Base-by-base conservation (phyloP, 2,888 invertebrate genomes). In the Stenichneumon culpator region DNA sequence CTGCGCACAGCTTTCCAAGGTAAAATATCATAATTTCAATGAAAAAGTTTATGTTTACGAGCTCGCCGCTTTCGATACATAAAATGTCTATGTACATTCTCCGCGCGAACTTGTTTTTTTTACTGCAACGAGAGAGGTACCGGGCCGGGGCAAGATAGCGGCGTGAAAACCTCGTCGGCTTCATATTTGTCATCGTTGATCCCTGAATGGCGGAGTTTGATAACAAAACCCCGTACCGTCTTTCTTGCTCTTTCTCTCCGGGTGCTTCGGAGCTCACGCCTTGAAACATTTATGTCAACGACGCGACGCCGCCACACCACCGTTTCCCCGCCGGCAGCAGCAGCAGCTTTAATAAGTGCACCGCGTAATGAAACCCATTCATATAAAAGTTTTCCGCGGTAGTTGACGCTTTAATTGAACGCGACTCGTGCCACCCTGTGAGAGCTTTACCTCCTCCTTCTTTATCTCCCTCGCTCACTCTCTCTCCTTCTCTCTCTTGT, bases 361-460 rank as follows among this genome's bases (percentile, higher is more conserved):
- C 89, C 89, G 89, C 88, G 91, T 93, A 93, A 93, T 92, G 93
- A 92, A 93, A 93, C 89, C 92, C 92, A 93, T 93, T 93, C 91
- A 91, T 92, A 93, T 91, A 91, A 93, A 93, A 93, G 91, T 93
- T 93, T 92, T 88, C 88, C 85, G 84, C 78, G 82, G 87, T 89
- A 88, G 90, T 89, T 91, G 92, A 91, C 91, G 91, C 88, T 92
- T 92, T 93, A 92, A 93, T 92, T 93, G 92, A 92, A 93, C 92
- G 87, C 86, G 75, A 86, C 79, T 86, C 79, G 82, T 83, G 86
- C 86, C 88, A 82, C 84, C 80, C 82, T 82, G 78, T 80, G 83
- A 73, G 65, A 73, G 57, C 79, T 72, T 54, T 36, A 25, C 65
- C 52, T 73, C 75, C 77, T 50, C 77, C 28, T 82, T 78, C 67